Percentiles rank a stretch among this genome's conserved stretches.
Conservation (phyloP, 2,113 vertebrate genomes). For the Toxotes chatareus region DNA sequence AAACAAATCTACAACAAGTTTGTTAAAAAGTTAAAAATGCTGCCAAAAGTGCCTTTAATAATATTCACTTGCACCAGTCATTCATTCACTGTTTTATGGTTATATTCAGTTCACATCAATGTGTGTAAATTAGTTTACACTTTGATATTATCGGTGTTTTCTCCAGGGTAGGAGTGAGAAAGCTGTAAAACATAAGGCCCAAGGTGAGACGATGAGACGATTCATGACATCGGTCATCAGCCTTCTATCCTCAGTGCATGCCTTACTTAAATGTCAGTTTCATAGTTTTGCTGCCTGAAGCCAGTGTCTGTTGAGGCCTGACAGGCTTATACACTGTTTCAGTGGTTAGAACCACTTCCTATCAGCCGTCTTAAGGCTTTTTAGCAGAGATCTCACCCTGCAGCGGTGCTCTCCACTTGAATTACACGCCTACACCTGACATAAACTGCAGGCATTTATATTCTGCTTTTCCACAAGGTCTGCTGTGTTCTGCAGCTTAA, state of each 20-base stretch:
- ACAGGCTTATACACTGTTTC: not conserved
- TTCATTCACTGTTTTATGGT: not conserved
- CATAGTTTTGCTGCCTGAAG: conserved; percentile 32
- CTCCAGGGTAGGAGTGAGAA: no score
- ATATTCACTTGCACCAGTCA: not conserved
- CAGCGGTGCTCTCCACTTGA: not conserved
- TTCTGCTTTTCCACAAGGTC: not conserved
- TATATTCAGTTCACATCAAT: not conserved
- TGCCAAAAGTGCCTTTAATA: not conserved
- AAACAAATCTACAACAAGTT: not conserved
- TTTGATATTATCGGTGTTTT: not conserved
- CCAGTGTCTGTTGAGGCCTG: not conserved
- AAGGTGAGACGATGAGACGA: not conserved
- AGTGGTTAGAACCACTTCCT: conserved; percentile 75
- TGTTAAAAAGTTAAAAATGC: not conserved
- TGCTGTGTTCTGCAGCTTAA: not conserved
- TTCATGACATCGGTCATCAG: not conserved
- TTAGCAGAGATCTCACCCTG: not conserved
- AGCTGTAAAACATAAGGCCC: not conserved
- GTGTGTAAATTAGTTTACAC: not conserved
- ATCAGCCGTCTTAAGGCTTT: not conserved
- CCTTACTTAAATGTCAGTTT: conserved; percentile 49
- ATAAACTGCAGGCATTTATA: not conserved
- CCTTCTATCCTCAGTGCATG: not conserved
- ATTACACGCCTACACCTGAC: not conserved